Base-by-base conservation (phyloP, 2,797 vertebrate species). In the Clarias laeviceps region DNA sequence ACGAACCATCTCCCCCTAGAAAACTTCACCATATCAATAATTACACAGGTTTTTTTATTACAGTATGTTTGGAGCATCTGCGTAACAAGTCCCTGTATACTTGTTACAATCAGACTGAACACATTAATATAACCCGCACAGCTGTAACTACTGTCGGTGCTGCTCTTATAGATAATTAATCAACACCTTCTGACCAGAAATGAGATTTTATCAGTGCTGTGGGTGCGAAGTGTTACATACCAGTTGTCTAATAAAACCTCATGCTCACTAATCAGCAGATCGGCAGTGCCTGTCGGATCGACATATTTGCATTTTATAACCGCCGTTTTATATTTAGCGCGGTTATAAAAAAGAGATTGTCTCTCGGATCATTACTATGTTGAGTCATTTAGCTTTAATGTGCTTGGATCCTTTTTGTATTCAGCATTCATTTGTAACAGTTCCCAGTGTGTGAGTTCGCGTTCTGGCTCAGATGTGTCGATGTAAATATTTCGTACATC, bases 241-340 rank as follows among this genome's bases (percentile, higher is more conserved):
- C 59, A 37, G 27, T 8, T 64, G 74, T 32, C 66, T 22, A 82
- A 40, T 82, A 83, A 86, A 72, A 50, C 76, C 64, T n/a, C 72
- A 34, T 34, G 20, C 61, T 84, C 50, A 59, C 24, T 78, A 68
- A 61, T 54, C 27, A 56, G n/a, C n/a, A 45, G 32, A 20, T 66
- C n/a, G 32, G 27, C 68, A 61, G 61, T 6, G 45, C 45, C 50
- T 20, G 73, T 32, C 56, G 29, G 27, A 76, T 76, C 50, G 29
- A 76, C 50, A 29, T 29, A 68, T 54, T 81, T 56, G 64, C 27
- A 56, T 29, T 54, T 81, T 66, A 81, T 50, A 54, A 29, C 37
- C 79, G 22, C 15, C 80, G 29, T 61, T 59, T 34, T 61, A 78
- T 34, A 34, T 78, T 78, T 61, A 77, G 54, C 74, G 54, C 74